These are phyloP conservation scores for Oryctes rhinoceros DNA, from an alignment of 1,140 invertebrate species.

Conservation along the genomic window DNA sequence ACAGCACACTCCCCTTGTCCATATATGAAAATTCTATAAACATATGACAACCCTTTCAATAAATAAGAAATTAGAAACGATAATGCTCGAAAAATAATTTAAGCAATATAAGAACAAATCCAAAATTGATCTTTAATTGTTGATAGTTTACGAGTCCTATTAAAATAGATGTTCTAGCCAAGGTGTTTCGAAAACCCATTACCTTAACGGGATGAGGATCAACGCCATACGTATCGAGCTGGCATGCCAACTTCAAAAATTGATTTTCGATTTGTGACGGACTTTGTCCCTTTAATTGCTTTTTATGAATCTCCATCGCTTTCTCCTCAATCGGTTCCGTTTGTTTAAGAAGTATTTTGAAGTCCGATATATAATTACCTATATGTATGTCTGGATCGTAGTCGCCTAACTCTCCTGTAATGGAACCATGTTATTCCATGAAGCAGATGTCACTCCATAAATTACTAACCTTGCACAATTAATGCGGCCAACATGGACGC, in stretches of 20 bases:
- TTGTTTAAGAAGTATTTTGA: conserved; percentile 92
- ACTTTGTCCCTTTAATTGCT: conserved; percentile 75
- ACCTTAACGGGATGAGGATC: conserved; percentile 99
- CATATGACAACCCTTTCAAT: too few species aligned
- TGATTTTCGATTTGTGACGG: conserved; percentile 80
- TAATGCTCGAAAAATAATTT: too few species aligned
- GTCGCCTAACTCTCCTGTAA: conserved; percentile 91
- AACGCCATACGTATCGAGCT: conserved; percentile 95
- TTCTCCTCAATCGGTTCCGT: conserved; percentile 89
- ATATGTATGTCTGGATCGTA: conserved; percentile 89
- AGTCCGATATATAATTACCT: conserved; percentile 89
- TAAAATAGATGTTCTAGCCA: too few species aligned
- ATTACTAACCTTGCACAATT: conserved; percentile 85
- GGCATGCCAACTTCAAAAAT: conserved; percentile 87
- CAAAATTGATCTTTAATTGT: too few species aligned
- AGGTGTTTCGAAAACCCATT: conserved; percentile 46
- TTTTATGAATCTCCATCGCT: conserved; percentile 88
- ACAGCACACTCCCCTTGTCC: too few species aligned
- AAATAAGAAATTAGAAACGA: too few species aligned
- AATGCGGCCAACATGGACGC: conserved; percentile 89
- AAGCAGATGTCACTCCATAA: not conserved
- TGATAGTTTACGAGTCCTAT: too few species aligned
- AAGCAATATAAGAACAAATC: too few species aligned
- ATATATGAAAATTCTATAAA: too few species aligned
- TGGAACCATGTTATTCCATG: conserved; percentile 29